Conservation (phyloP, 2,113 vertebrate species). For the Sinocyclocheilus maitianheensis region DNA sequence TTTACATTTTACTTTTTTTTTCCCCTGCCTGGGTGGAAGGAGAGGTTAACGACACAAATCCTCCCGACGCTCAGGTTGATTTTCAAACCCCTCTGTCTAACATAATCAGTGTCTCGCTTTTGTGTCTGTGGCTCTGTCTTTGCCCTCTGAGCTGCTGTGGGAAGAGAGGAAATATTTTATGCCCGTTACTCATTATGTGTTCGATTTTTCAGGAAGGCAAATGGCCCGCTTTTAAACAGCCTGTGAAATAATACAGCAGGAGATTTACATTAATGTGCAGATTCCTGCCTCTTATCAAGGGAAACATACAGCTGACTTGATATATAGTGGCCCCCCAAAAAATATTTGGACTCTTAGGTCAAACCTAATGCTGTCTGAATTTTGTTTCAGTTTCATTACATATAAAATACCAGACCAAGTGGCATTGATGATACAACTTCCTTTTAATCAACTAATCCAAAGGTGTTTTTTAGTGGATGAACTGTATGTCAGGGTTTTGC, state of each 20-base stretch:
- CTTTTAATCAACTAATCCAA: background rate
- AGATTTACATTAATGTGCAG: constrained; percentile 4
- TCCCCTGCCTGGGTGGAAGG: constrained; percentile 54
- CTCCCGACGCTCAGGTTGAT: constrained; percentile 51
- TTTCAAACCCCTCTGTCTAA: constrained; percentile 36
- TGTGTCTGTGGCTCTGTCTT: constrained; percentile 14
- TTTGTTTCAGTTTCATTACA: background rate
- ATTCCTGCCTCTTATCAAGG: background rate
- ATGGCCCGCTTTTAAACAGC: constrained; percentile 9
- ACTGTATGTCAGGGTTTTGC: too few species aligned
- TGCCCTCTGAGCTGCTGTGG: constrained; percentile 29
- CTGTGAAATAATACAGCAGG: background rate
- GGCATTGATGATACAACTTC: background rate
- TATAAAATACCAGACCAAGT: background rate
- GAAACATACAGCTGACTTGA: background rate
- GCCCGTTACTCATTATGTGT: constrained; percentile 48
- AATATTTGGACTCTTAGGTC: background rate
- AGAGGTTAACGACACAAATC: constrained; percentile 65
- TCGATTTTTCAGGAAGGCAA: constrained; percentile 11
- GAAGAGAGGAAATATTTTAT: constrained; percentile 47
- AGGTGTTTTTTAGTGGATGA: background rate
- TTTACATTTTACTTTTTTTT: constrained; percentile 40
- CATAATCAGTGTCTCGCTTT: constrained; percentile 17
- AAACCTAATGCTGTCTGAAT: background rate
- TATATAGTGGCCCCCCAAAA: background rate